Conservation (phyloP, 2,113 vertebrate species). For the Ictalurus punctatus region DNA sequence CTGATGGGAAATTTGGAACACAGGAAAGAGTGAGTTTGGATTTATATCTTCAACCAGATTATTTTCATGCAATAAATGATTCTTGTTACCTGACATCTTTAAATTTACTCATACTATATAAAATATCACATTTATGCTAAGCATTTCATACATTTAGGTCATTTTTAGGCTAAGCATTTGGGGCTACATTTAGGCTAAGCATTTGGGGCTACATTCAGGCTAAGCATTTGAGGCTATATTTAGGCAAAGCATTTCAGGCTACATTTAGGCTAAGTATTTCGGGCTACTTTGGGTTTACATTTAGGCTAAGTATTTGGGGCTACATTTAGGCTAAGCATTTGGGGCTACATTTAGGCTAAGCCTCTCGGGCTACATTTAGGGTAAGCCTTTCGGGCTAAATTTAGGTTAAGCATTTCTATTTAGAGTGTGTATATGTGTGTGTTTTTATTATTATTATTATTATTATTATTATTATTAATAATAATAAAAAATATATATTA, state of each 20-base stretch:
- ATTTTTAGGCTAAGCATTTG: too few relatives aligned
- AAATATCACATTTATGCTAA: neutral
- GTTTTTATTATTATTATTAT: too few relatives aligned
- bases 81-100: neutral
- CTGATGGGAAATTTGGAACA: constrained; percentile 97
- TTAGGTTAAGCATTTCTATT: neutral
- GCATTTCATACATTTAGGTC: too few relatives aligned
- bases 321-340: neutral
- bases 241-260: neutral
- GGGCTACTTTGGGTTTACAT: too few relatives aligned
- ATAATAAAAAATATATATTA: too few relatives aligned
- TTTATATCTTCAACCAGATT: neutral
- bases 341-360: too few relatives aligned
- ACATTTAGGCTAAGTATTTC: neutral
- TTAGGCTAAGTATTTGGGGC: neutral
- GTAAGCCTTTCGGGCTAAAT: too few relatives aligned
- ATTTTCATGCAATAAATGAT: neutral
- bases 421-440: neutral
- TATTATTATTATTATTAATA: too few relatives aligned
- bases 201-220: too few relatives aligned
- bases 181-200: too few relatives aligned
- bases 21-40: constrained; percentile 86
- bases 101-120: neutral
- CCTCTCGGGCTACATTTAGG: neutral
- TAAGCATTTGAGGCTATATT: neutral